phyloP scores from a whole-genome alignment of 2,113 vertebrate genomes.

The Mungos mungo region DNA sequence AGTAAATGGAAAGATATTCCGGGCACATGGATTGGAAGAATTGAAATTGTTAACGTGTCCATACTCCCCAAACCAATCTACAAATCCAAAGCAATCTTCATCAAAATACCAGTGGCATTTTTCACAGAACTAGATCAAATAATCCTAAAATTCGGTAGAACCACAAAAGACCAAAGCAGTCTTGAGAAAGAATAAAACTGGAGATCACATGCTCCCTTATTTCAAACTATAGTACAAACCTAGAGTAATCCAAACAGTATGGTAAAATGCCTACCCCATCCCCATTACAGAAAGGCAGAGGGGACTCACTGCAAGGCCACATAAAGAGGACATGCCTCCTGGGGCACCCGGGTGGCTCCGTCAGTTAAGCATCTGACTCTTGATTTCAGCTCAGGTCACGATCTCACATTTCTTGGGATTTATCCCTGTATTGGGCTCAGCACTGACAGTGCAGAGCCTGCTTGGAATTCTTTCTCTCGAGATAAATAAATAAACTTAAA shows the following conservation, averaged over 20 bases:
- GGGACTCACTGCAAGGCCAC: too few relatives aligned
- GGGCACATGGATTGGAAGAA: not conserved
- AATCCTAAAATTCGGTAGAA: not conserved
- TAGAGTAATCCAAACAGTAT: not conserved
- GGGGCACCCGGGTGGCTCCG: not conserved
- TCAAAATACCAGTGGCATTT: not conserved
- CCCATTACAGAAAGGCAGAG: too few relatives aligned
- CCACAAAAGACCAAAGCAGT: not conserved
- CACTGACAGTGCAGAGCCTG: not conserved
- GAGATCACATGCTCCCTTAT: not conserved
- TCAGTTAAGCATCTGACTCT: not conserved
- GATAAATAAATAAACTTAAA: not conserved
- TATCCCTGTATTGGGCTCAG: accelerated
- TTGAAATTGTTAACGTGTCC: not conserved
- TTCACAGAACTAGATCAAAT: not conserved
- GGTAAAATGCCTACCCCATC: too few relatives aligned
- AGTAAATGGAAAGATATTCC: not conserved
- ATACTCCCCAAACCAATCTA: not conserved
- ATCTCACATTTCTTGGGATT: not conserved
- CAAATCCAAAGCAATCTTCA: not conserved
- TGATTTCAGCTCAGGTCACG: not conserved
- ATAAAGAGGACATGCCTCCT: too few relatives aligned
- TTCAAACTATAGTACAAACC: not conserved
- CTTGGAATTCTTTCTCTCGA: not conserved
- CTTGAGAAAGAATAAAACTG: not conserved